These are phyloP conservation scores for Smutsia gigantea DNA, from an alignment of 2,797 vertebrate genomes.

Conservation along the genomic window DNA sequence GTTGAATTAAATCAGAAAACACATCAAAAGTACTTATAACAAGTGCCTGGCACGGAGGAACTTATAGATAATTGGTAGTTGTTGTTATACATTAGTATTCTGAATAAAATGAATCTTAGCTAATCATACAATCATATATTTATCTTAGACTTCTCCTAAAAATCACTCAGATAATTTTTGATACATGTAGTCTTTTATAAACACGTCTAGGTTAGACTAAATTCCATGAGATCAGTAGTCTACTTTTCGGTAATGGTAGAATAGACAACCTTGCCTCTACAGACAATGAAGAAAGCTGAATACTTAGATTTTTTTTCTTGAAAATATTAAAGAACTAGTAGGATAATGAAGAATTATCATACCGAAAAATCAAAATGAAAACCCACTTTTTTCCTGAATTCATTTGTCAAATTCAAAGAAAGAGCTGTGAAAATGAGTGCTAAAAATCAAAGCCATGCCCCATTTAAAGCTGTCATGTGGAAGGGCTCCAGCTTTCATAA, in stretches of 20 bases:
- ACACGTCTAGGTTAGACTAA: slow-evolving; percentile 1
- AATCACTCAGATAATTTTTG: not conserved
- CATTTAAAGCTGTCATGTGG: not conserved
- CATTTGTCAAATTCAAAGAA: slow-evolving; percentile 7
- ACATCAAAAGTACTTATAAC: not conserved
- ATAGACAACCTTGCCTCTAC: not conserved
- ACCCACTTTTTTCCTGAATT: not conserved
- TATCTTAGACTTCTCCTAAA: not conserved
- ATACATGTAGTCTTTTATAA: not conserved
- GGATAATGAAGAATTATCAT: not conserved
- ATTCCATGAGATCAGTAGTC: not conserved
- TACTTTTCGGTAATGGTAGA: not conserved
- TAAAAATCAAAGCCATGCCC: not conserved
- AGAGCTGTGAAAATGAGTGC: not conserved
- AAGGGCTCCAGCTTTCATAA: not conserved
- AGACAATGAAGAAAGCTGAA: not conserved
- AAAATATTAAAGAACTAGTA: not conserved
- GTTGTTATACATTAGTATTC: not conserved
- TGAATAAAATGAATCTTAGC: not conserved
- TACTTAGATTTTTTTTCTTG: not conserved
- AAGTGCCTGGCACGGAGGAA: not conserved
- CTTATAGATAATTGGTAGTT: not conserved
- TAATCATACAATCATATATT: not conserved
- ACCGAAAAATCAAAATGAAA: not conserved
- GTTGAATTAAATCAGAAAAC: not conserved